Percentiles rank a stretch among this genome's conserved stretches.
Evolutionary conservation across 2,797 vertebrate genomes (phyloP).

Genomic region (Mormyrops boulengeri): DNA sequence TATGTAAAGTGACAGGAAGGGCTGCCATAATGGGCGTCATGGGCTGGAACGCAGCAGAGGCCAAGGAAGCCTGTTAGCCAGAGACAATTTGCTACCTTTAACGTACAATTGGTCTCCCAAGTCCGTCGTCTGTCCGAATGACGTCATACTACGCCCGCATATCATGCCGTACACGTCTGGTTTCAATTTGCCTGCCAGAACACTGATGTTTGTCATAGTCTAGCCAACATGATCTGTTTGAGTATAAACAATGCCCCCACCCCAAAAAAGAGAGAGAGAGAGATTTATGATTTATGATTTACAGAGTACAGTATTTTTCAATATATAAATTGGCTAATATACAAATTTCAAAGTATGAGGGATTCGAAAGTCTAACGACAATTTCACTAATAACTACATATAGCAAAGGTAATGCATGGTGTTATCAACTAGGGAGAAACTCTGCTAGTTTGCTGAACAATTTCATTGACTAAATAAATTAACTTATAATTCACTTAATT

Average conservation of each 20-base stretch:
- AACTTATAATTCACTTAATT: constrained; percentile 26
- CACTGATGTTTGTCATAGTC: constrained; percentile 42
- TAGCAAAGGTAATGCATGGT: constrained; percentile 75
- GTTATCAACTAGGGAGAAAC: constrained; percentile 68
- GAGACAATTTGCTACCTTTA: background rate
- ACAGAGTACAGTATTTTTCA: constrained; percentile 58
- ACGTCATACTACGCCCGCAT: background rate
- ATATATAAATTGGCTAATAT: constrained; percentile 64
- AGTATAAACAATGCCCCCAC: background rate
- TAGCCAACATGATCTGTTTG: background rate
- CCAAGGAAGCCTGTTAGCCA: background rate
- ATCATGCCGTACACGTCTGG: background rate
- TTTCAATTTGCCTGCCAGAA: background rate
- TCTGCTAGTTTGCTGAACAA: constrained; percentile 44
- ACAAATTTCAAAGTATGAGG: constrained; percentile 63
- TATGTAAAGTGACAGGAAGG: background rate
- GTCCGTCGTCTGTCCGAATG: background rate
- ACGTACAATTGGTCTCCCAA: background rate
- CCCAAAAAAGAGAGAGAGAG: constrained; percentile 4
- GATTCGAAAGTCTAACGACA: constrained; percentile 66
- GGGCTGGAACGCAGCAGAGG: background rate
- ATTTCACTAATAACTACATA: constrained; percentile 69
- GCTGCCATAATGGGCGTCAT: constrained; percentile 37
- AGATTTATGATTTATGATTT: constrained; percentile 31
- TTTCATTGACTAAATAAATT: constrained; percentile 8